Evolutionary conservation across 2,888 invertebrate species (phyloP).

Genomic region (Chironomus riparius): DNA sequence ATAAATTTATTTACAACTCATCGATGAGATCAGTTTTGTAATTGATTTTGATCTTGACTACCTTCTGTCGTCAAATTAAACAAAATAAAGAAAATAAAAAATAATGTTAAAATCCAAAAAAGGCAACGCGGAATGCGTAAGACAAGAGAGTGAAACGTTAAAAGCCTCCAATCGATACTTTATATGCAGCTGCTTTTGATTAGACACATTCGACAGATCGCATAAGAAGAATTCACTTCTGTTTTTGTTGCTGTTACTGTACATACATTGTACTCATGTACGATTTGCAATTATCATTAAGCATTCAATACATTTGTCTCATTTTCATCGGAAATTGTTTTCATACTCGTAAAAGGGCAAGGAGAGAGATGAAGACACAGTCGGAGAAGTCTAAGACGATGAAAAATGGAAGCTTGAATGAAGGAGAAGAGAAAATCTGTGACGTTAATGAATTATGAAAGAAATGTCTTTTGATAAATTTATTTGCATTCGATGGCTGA

Average conservation of each 20-base stretch:
- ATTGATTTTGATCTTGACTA: neutral
- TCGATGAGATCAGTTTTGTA: neutral
- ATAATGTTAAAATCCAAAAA: neutral
- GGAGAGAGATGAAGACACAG: neutral
- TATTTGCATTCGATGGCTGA: no score
- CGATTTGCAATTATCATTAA: conserved; percentile 8
- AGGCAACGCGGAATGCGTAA: neutral
- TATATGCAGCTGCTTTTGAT: neutral
- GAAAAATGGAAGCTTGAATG: neutral
- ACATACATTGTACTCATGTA: neutral
- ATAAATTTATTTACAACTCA: neutral
- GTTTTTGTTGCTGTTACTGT: neutral
- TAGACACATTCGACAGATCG: neutral
- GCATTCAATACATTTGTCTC: neutral
- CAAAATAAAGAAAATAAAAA: neutral
- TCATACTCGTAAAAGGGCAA: neutral
- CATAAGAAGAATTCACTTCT: neutral
- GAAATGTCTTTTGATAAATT: no score
- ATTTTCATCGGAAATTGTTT: conserved; percentile 3
- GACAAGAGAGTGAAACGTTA: neutral
- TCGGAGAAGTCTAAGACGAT: neutral
- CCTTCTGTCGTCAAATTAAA: neutral
- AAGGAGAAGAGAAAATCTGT: no score
- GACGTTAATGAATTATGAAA: no score
- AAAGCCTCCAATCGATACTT: neutral